A percentile compares a stretch with the other conserved stretches of the same genome.
Evolutionary conservation across 2,797 vertebrate genomes (phyloP).

Genomic region (Falco naumanni): DNA sequence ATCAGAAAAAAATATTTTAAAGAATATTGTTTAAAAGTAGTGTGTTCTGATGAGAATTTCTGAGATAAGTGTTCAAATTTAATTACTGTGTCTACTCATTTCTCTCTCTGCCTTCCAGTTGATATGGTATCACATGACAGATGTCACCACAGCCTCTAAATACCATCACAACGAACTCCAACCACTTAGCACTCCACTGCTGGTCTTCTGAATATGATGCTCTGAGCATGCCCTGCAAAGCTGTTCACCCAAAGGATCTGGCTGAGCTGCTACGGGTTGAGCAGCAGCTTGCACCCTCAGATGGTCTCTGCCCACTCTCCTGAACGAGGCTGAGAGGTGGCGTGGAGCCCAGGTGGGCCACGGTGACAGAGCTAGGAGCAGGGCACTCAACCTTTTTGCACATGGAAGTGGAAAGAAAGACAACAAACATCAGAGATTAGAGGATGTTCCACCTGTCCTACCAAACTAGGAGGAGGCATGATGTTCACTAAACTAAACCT

Average conservation of each 20-base stretch:
- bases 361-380: background rate
- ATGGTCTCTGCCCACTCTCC: background rate
- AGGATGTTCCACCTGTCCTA: background rate
- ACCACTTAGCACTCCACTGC: background rate
- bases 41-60: background rate
- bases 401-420: background rate
- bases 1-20: background rate
- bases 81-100: background rate
- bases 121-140: background rate
- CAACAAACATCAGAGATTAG: background rate
- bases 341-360: background rate
- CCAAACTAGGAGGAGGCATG: background rate
- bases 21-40: background rate
- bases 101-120: background rate
- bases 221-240: background rate
- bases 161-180: background rate
- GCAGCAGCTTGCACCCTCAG: accelerated
- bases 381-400: background rate
- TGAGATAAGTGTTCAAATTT: background rate
- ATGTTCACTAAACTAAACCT: background rate
- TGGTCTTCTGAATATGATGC: background rate
- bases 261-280: accelerated
- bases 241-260: accelerated
- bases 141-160: background rate
- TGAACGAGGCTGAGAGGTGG: accelerated